These are phyloP conservation scores for Sebastes minor DNA, from an alignment of 2,797 vertebrate species.

Conservation along the genomic window DNA sequence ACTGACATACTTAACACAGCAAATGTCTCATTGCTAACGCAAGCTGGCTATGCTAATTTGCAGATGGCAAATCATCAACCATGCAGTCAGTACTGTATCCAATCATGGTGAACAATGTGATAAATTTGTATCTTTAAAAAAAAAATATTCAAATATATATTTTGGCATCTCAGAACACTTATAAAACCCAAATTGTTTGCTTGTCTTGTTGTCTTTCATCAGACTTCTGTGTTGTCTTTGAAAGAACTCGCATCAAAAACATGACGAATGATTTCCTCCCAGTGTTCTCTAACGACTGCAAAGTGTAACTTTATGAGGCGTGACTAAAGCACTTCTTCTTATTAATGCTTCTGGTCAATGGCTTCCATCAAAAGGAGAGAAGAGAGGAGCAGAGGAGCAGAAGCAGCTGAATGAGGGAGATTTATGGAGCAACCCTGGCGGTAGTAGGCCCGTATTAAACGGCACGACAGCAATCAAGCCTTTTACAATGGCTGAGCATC, in stretches of 20 bases:
- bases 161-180: not conserved
- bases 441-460: slow-evolving; percentile 50
- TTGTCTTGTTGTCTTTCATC: slow-evolving; percentile 21
- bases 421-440: slow-evolving; percentile 67
- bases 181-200: slow-evolving; percentile 19
- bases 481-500: slow-evolving; percentile 66
- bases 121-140: slow-evolving; percentile 6
- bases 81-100: slow-evolving; percentile 25
- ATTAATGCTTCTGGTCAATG: slow-evolving; percentile 74
- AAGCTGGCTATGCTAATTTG: slow-evolving; percentile 53
- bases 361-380: slow-evolving; percentile 66
- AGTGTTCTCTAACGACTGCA: slow-evolving; percentile 56
- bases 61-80: slow-evolving; percentile 53
- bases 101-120: slow-evolving; percentile 28
- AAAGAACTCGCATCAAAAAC: slow-evolving; percentile 39
- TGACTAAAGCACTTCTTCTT: slow-evolving; percentile 75
- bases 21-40: slow-evolving; percentile 40
- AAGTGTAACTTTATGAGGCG: slow-evolving; percentile 70
- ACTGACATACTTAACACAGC: slow-evolving; percentile 32
- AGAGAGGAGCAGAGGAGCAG: slow-evolving; percentile 46
- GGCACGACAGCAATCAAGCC: slow-evolving; percentile 59
- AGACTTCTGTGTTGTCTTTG: slow-evolving; percentile 16
- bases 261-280: slow-evolving; percentile 50
- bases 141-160: slow-evolving; percentile 20
- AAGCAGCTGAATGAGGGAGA: slow-evolving; percentile 60